Evolutionary conservation across 2,888 invertebrate species (phyloP), one percentile per base, ranked within the genome.

Genomic region (Onthophagus sagittarius): DNA sequence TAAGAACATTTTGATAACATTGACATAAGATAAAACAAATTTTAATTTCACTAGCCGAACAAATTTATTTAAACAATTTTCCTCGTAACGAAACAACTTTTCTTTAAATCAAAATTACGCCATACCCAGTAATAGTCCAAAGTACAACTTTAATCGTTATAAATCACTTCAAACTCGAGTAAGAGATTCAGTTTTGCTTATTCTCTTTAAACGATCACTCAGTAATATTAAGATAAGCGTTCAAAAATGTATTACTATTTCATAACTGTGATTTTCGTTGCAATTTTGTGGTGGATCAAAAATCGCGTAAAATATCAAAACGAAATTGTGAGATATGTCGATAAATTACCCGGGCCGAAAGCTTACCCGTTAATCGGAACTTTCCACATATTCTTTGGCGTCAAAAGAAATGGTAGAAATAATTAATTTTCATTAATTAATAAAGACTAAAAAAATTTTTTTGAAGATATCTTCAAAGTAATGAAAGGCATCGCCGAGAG

Each of bases 331-430:
- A 39, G 71, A 23, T 5, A 70, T 5, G 64, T 73, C 15, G 73
- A 73, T 11, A 73, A 73, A 67, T 23, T 71, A 23, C 70, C 70
- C 5, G 73, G 73, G 2, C 53, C 32, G 31, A 73, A 67, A 23
- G 63, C 64, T 63, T 74, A 75, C n/a, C 81, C 82, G 9, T 72
- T 78, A 31, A 69, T 80, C 9, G 80, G 80, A 14, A 72, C 77
- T 5, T 69, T 73, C 3, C 69, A 75, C 11, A 23, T 73, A 32
- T 71, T 79, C 0, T n/a, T 73, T 0, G 77, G 53, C 15, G 6
- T 79, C 4, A 69, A 71, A 3, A 72, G 15, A 31, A 75, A 79
- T 73, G 79, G 81, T 78, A 77, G 75, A 23, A 23, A 23, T 23
- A n/a, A n/a, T n/a, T n/a, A n/a, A n/a, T n/a, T n/a, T n/a, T n/a